Evolutionary conservation across 2,113 vertebrate genomes (phyloP), one percentile per base, ranked within the genome.

Genomic region (Cyanoderma ruficeps): DNA sequence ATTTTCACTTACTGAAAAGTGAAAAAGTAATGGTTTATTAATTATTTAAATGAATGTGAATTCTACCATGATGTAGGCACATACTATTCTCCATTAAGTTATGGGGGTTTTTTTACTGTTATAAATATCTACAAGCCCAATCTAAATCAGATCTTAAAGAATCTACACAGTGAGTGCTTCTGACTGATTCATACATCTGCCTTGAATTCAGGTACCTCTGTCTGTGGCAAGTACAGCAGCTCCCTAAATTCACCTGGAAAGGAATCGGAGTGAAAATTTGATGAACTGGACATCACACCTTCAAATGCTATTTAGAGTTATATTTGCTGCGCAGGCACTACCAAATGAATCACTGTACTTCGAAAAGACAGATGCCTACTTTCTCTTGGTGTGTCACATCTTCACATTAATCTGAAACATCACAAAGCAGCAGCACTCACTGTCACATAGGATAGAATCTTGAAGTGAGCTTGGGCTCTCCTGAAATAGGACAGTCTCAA

Each of bases 41-140:
- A 77, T 89, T 76, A 91, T 90, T 95, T 86, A 89, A 86, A 89
- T 79, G 37, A 78, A 30, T 53, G 65, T 70, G 91, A 95, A 83
- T 83, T 88, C 46, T 83, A 69, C 61, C 44, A 76, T 69, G 60
- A 89, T 33, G 24, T 23, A 68, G 31, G 25, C 11, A 37, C 39
- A 67, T 47, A 42, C 14, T 71, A n/a, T 65, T 81, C 55, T 50
- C 35, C 41, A n/a, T 61, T 65, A 88, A 15, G 28, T 72, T 77
- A 56, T 39, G 25, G 17, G 5, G 0, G 3, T 22, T 63, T 74
- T 70, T 78, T 67, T 57, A 25, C 18, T 55, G 2, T 68, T 83
- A n/a, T 11, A 63, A 65, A 30, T 47, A 70, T 31, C 52, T 64
- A n/a, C 31, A 79, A 60, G 21, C 5, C 44, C 93, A 91, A 87